phyloP scores from a whole-genome alignment of 2,797 vertebrate genomes.

The Spinus pinus region DNA sequence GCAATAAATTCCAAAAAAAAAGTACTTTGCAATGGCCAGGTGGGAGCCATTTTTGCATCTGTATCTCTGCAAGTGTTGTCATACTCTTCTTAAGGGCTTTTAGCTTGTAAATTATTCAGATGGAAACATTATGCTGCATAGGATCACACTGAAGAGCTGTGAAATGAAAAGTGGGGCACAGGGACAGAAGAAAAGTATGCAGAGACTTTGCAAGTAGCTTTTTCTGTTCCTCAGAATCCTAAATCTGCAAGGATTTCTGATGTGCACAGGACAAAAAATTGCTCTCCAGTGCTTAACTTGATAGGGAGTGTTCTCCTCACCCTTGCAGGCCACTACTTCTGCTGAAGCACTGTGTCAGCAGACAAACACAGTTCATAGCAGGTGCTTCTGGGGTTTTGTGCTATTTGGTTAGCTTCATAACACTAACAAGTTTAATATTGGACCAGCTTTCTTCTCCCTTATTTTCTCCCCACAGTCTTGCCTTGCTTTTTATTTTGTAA shows the following conservation, averaged over 20 bases:
- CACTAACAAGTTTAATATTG: not conserved
- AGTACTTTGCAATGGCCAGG: not conserved
- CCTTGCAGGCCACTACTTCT: not conserved
- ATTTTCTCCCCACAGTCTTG: not conserved
- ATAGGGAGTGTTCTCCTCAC: not conserved
- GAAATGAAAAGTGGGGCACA: not conserved
- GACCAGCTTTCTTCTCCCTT: not conserved
- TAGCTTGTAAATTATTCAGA: not conserved
- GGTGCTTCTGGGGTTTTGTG: not conserved
- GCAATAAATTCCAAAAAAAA: not conserved
- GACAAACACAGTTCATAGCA: not conserved
- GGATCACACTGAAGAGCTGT: not conserved
- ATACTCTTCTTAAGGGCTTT: not conserved
- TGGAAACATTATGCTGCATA: not conserved
- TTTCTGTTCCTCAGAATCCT: not conserved
- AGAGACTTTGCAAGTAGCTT: not conserved
- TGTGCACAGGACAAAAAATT: not conserved
- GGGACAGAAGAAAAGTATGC: not conserved
- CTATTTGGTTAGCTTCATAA: not conserved
- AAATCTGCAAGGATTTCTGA: not conserved
- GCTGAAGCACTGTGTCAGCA: not conserved
- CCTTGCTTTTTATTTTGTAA: not conserved
- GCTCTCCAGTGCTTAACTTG: not conserved
- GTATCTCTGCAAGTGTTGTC: not conserved
- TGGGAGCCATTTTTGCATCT: not conserved